Base-by-base conservation (phyloP, 1,140 invertebrate genomes). In the Drosophila persimilis region DNA sequence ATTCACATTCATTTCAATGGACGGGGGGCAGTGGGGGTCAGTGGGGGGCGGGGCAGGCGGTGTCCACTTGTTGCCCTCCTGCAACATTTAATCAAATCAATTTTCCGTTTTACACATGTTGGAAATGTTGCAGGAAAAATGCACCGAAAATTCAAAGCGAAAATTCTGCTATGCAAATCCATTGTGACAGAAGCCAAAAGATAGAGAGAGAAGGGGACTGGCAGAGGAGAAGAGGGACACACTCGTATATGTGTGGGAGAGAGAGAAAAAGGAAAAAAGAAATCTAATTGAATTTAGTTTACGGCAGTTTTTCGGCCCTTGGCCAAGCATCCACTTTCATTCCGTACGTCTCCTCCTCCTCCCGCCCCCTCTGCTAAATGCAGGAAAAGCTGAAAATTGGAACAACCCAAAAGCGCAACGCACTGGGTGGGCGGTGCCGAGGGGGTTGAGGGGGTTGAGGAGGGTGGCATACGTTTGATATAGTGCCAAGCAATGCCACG, bases 251-350 rank as follows among this genome's bases (percentile, higher is more conserved):
- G 20, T 26, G 5, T 26, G 5, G 9, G 35, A 11, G 8, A 35
- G 29, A 7, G 13, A 45, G 17, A 4, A 43, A 47, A 29, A 35
- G 51, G 13, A 26, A 17, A 60, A 64, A 80, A 52, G 35, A 60
- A 86, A 73, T 71, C 81, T 86, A 86, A 86, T 86, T 86, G 81
- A 86, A 86, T 86, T 86, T 81, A 86, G 81, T 81, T 86, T 86
- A 88, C 67, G 81, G 73, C 83, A 57, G 63, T 67, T 86, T 80
- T 79, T 71, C 63, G 64, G 67, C 70, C 80, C 66, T 73, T 77
- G 77, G 62, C 66, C 72, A 64, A 51, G 31, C 55, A 47, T 24
- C 48, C 46, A 31, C 24, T 56, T 56, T 39, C 35, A 39, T 24
- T 43, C 20, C 20, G 20, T 48, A 51, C 35, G 29, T 57, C 62